phyloP scores from a whole-genome alignment of 2,113 vertebrate species.

The Ranitomeya imitator region DNA sequence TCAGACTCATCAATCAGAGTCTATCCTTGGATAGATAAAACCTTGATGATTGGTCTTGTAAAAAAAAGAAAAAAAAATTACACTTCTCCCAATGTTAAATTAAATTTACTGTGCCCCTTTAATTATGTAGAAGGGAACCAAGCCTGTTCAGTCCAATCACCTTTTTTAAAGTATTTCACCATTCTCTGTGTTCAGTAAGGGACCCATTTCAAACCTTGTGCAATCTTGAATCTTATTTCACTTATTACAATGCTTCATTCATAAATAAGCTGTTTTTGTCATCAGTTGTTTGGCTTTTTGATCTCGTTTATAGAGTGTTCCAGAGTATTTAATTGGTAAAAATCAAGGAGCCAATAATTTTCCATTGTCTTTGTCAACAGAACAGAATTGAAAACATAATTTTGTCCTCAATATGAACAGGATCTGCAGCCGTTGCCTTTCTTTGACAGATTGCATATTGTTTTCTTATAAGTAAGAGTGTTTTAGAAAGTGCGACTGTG shows the following conservation, averaged over 20 bases:
- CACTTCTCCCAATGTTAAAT: no score
- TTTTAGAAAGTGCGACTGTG: not conserved
- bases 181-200: not conserved
- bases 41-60: no score
- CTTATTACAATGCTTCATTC: not conserved
- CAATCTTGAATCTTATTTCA: not conserved
- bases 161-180: not conserved
- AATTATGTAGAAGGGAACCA: no score
- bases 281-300: not conserved
- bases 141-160: no score
- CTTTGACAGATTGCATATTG: constrained; percentile 16
- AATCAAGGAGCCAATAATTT: not conserved
- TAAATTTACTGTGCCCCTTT: no score
- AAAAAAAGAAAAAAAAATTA: no score
- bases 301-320: not conserved
- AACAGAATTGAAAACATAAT: not conserved
- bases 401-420: not conserved
- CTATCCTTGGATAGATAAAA: no score
- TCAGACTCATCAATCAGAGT: no score
- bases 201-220: not conserved
- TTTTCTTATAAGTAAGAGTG: constrained; percentile 11
- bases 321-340: not conserved
- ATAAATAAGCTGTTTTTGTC: not conserved
- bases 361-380: not conserved
- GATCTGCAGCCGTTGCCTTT: not conserved